phyloP scores from a whole-genome alignment of 2,797 vertebrate genomes.

The Galago senegalensis region DNA sequence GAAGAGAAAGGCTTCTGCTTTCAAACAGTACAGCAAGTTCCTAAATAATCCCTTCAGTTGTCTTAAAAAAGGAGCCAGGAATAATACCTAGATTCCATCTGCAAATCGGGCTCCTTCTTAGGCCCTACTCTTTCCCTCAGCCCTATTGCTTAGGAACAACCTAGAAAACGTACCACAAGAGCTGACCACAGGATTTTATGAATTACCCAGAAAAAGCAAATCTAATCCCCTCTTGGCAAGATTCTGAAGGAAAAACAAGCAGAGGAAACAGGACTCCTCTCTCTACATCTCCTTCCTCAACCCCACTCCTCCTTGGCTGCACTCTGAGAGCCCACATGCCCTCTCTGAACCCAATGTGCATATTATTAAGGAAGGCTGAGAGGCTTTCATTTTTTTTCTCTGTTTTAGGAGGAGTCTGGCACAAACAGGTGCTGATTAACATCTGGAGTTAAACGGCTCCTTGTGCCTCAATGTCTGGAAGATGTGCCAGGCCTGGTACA shows the following conservation, averaged over 20 bases:
- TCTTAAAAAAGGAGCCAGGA: constrained; percentile 24
- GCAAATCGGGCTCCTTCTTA: background rate
- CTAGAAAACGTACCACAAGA: constrained; percentile 23
- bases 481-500: background rate
- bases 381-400: background rate
- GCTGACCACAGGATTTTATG: constrained; percentile 15
- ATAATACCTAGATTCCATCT: background rate
- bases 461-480: background rate
- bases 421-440: background rate
- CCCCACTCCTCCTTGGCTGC: background rate
- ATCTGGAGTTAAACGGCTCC: constrained; percentile 35
- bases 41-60: background rate
- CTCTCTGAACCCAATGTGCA: background rate
- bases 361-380: background rate
- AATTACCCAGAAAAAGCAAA: constrained; percentile 52
- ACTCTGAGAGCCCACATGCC: background rate
- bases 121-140: background rate
- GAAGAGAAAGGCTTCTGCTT: background rate
- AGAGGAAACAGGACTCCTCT: background rate
- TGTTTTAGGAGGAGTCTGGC: background rate
- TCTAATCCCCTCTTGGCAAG: background rate
- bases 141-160: constrained; percentile 25
- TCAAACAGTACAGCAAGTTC: background rate
- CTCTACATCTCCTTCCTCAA: background rate
- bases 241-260: background rate